Evolutionary conservation across 1,140 invertebrate species (phyloP).

Genomic region (Drosophila bocqueti): DNA sequence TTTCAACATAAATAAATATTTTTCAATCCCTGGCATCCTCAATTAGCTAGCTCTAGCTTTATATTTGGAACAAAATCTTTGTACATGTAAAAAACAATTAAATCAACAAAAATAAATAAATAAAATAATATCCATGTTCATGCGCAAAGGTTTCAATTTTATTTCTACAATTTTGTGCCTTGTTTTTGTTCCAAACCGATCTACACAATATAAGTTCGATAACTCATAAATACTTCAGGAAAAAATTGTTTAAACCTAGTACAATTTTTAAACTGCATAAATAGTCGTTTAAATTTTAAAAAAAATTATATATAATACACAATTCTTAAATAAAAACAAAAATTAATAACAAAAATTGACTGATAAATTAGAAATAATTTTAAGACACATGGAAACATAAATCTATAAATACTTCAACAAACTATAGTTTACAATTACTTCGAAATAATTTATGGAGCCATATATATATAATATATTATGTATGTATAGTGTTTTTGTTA

Average conservation of each 20-base stretch:
- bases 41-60: no score
- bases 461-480: conserved; percentile 20
- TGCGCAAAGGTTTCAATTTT: neutral
- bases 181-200: neutral
- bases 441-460: conserved; percentile 25
- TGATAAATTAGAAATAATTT: conserved; percentile 66
- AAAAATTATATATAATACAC: neutral
- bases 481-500: conserved; percentile 1
- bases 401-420: conserved; percentile 15
- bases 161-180: neutral
- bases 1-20: no score
- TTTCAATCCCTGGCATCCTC: no score
- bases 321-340: conserved; percentile 31
- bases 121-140: neutral
- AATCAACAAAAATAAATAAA: neutral
- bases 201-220: neutral
- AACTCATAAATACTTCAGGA: neutral
- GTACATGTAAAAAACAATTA: neutral
- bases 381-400: conserved; percentile 42
- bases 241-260: neutral
- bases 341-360: conserved; percentile 28
- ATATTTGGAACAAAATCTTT: neutral
- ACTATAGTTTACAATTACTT: conserved; percentile 37
- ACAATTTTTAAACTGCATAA: neutral
- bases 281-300: neutral